Evolutionary conservation across 2,113 vertebrate genomes (phyloP), one percentile per base, ranked within the genome.

Genomic region (Oncorhynchus gorbuscha): DNA sequence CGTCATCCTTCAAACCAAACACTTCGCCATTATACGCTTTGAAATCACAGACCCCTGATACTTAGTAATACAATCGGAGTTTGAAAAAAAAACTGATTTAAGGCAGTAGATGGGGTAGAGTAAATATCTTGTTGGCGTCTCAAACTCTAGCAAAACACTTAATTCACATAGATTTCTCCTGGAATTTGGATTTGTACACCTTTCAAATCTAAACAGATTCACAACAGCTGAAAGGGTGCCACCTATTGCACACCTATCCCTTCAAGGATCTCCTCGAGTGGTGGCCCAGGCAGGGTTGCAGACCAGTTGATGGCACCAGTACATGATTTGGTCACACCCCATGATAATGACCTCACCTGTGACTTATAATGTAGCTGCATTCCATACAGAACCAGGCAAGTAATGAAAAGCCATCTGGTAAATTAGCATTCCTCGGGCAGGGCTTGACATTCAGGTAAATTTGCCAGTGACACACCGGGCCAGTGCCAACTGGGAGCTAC

Each of bases 81-180:
- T 87, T 82, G 80, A 76, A 76, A 68, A 79, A 87, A 80, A 78
- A 79, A 87, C 81, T 84, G 77, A 89, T 89, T 89, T 91, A 91
- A 92, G 91, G 91, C 91, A 87, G 90, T 79, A 66, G 78, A 82
- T 75, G 76, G 73, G 79, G 66, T 11, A 65, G 58, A 72, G 28
- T 55, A 58, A 66, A 76, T 67, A 66, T 81, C n/a, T 26, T 73
- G 32, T 66, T 24, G 35, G n/a, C 68, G 45, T 62, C 20, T 26
- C 65, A 62, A 14, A 3, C n/a, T 2, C 30, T 26, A 18, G 22
- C 5, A 3, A 78, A 69, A 69, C 62, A 45, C 65, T 26, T 64
- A 67, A 61, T 64, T 81, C 73, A 79, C 16, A 18, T 55, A 14
- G 16, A 55, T 55, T 14, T 55, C 12, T 16, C 11, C 11, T 51